Evolutionary conservation across 2,113 vertebrate species (phyloP).

Genomic region (Cisticola juncidis): DNA sequence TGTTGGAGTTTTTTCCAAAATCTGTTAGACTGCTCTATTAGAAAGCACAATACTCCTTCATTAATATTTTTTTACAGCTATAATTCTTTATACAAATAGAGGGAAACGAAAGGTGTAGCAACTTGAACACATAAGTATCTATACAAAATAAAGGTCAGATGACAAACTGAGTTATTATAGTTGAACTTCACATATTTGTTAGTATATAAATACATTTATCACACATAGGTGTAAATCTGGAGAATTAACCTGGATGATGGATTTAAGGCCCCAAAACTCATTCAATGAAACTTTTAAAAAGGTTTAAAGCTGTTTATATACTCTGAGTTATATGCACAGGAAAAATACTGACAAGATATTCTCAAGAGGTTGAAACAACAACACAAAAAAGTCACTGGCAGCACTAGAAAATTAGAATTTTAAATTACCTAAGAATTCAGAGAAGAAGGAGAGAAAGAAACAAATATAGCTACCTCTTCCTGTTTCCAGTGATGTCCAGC

Average conservation of each 20-base stretch:
- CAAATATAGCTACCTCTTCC: background rate
- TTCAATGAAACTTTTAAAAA: fast-evolving
- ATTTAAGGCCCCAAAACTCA: background rate
- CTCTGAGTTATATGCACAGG: background rate
- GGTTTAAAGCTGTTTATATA: background rate
- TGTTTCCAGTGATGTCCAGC: background rate
- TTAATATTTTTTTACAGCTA: background rate
- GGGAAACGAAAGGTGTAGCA: background rate
- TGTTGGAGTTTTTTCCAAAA: background rate
- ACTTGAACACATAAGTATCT: background rate
- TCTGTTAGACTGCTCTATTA: background rate
- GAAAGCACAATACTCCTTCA: background rate
- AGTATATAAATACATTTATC: background rate
- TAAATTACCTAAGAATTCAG: background rate
- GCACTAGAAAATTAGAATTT: background rate
- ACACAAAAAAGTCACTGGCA: background rate
- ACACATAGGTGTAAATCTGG: background rate
- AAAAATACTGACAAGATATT: background rate
- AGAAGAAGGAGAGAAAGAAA: background rate
- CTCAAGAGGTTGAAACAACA: background rate
- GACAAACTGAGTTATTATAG: background rate
- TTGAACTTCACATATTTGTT: background rate
- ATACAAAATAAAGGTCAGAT: background rate
- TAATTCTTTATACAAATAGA: background rate
- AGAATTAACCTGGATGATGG: background rate